A percentile compares a stretch with the other conserved stretches of the same genome.
phyloP scores from a whole-genome alignment of 2,888 invertebrate genomes.

The Pollenia angustigena region DNA sequence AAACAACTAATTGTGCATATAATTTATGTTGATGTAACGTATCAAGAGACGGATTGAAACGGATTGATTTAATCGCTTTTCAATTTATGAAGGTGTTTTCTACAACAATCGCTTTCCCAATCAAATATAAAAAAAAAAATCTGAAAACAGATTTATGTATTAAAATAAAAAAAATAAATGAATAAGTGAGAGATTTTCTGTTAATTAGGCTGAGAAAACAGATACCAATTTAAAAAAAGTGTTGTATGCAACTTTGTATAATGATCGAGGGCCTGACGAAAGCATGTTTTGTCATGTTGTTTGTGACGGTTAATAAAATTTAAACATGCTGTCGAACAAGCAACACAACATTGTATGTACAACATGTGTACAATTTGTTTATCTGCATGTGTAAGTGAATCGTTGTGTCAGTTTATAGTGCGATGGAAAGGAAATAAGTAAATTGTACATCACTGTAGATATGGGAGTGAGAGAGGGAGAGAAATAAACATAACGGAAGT shows the following conservation, averaged over 20 bases:
- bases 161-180: neutral
- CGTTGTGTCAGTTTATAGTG: neutral
- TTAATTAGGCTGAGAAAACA: slow-evolving; percentile 63
- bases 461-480: neutral
- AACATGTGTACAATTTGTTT: neutral
- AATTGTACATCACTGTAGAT: slow-evolving; percentile 20
- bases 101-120: slow-evolving; percentile 40
- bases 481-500: slow-evolving; percentile 4
- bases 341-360: slow-evolving; percentile 19
- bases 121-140: slow-evolving; percentile 11
- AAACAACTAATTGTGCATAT: neutral
- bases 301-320: slow-evolving; percentile 42
- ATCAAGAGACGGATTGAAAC: slow-evolving; percentile 31
- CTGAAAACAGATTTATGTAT: slow-evolving; percentile 10
- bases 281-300: slow-evolving; percentile 2
- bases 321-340: slow-evolving; percentile 55
- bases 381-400: neutral
- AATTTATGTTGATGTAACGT: neutral
- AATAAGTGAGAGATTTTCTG: slow-evolving; percentile 26
- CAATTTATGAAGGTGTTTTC: slow-evolving; percentile 64
- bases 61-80: slow-evolving; percentile 51
- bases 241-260: slow-evolving; percentile 9
- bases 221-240: slow-evolving; percentile 13
- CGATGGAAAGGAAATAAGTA: slow-evolving; percentile 30
- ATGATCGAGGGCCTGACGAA: slow-evolving; percentile 17